Evolutionary conservation across 2,797 vertebrate species (phyloP), one percentile per base, ranked within the genome.

Genomic region (Lagodon rhomboides): DNA sequence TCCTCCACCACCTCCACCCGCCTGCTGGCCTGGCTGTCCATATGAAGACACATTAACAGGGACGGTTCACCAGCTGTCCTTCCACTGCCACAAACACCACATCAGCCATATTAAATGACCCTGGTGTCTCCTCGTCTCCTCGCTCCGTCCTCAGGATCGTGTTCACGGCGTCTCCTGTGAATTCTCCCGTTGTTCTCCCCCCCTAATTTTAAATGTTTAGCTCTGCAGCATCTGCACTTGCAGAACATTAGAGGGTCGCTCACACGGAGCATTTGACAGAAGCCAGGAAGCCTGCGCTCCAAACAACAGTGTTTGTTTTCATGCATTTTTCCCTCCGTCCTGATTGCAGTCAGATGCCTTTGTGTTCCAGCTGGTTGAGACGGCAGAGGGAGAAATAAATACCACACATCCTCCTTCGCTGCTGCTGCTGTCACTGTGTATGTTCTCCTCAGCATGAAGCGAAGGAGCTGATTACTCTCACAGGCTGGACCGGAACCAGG

Each of bases 311-410:
- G 95, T 96, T 97, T 97, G 95, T 96, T 96, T 96, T 96, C 87
- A 94, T 96, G 94, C 95, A 93, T 96, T 96, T 95, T 89, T 89
- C 59, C 59, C 93, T 68, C 53, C 86, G 20, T 91, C 94, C 94
- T 96, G 96, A 98, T 97, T 96, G 95, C 94, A 96, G 96, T 95
- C 97, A 98, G 97, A 97, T 98, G 96, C 94, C 94, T 95, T 95
- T 95, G 94, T 96, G 96, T 92, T 93, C 90, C 92, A 94, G 91
- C 74, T 93, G 89, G 93, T 88, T 91, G 89, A 75, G 87, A 77
- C 81, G 71, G 85, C 83, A 82, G 86, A 89, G 66, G 78, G 84
- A 82, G 84, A 91, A 84, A 92, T 79, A 87, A 92, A 92, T 64
- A 79, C 70, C 75, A 77, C 78, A 68, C 79, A 38, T 81, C 81